Conservation (phyloP, 2,797 vertebrate species). For the Chloroceryle amazona region DNA sequence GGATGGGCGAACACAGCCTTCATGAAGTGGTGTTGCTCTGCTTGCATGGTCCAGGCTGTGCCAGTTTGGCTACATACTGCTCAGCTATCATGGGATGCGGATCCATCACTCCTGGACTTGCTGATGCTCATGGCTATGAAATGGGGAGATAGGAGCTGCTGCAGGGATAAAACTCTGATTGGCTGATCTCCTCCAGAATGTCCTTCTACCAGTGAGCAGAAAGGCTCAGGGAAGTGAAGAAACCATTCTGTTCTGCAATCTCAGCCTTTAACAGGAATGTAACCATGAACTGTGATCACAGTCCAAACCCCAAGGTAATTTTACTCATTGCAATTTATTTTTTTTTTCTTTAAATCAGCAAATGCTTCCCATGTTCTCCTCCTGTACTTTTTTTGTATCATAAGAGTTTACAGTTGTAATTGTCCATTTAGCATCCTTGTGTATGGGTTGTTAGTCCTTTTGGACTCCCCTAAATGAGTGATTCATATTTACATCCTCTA, state of each 20-base stretch:
- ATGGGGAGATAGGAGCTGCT: background rate
- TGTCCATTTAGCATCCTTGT: background rate
- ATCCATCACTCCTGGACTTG: background rate
- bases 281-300: background rate
- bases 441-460: background rate
- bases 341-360: background rate
- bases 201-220: background rate
- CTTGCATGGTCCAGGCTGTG: background rate
- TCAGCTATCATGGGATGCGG: accelerated
- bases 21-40: accelerated
- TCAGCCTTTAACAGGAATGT: background rate
- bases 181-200: background rate
- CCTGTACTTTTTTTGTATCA: background rate
- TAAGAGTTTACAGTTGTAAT: background rate
- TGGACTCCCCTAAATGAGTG: background rate
- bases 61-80: accelerated
- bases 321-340: background rate
- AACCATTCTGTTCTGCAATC: background rate
- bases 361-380: background rate
- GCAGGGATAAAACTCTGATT: background rate
- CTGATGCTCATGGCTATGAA: background rate
- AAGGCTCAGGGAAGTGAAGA: background rate
- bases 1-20: too few relatives aligned
- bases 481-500: background rate
- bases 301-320: background rate